Evolutionary conservation across 1,140 invertebrate genomes (phyloP), one percentile per base, ranked within the genome.

Genomic region (Drosophila sp.): DNA sequence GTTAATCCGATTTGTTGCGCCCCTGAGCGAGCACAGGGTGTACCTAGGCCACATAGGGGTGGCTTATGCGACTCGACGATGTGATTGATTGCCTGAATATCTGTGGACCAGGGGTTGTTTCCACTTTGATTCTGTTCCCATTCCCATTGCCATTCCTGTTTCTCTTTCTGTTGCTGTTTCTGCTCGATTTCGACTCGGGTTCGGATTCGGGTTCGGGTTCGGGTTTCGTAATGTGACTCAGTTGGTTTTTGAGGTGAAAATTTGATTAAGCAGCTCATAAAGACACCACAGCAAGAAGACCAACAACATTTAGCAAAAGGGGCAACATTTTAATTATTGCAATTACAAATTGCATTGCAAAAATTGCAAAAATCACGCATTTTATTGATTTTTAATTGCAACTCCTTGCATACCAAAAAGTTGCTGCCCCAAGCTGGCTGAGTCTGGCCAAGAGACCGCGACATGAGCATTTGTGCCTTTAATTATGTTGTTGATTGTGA

Each of bases 321-420:
- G 50, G 9, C 32, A 59, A 86, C 81, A 77, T 77, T 89, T 87
- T 87, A 89, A 89, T 87, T 89, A 83, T 87, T 69, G 83, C 82
- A 87, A 87, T 87, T 87, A 87, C 82, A 87, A 82, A 87, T 87
- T 87, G 83, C 82, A 76, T 66, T 82, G 82, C 75, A 78, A 78
- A 87, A 89, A 87, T 87, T 89, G 70, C 83, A 83, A 80, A 89
- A 89, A 89, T 89, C 83, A 89, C 83, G 84, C 83, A 89, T 89
- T 89, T 89, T 89, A 89, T 89, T 89, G 83, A 89, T 89, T 89
- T 89, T 89, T 89, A 89, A 89, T 89, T 89, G 83, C 83, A 80
- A 71, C 84, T 89, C 80, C 76, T 89, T 89, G 83, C 83, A 89
- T 89, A 89, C 83, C 83, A 83, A 78, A n/a, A n/a, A n/a, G n/a